Base-by-base conservation (phyloP, 2,888 invertebrate genomes). In the Epinotia brunnichana region DNA sequence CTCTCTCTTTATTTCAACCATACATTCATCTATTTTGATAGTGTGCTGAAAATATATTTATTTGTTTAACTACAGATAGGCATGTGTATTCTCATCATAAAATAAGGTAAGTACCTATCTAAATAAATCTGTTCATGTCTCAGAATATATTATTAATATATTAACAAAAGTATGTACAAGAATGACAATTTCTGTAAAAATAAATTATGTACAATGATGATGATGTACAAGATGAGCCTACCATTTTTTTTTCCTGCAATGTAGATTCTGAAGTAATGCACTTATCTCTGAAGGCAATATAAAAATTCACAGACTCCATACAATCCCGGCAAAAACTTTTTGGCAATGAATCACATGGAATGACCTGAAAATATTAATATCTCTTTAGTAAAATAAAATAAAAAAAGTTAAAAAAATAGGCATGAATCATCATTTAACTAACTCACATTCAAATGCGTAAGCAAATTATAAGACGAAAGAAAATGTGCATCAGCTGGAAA, bases 181-280 rank as follows among this genome's bases (percentile, higher is more conserved):
- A n/a, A n/a, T n/a, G n/a, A n/a, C n/a, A n/a, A n/a, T n/a, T n/a
- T n/a, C n/a, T n/a, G n/a, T n/a, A n/a, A n/a, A n/a, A n/a, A n/a
- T n/a, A n/a, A n/a, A n/a, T n/a, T n/a, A n/a, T n/a, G n/a, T n/a
- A n/a, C n/a, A n/a, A n/a, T n/a, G n/a, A n/a, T n/a, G n/a, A 24
- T 5, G 3, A 24, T 24, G 24, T 24, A 24, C 2, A 24, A 24
- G 5, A n/a, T 2, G 5, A 24, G 19, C 57, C 17, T 39, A 51
- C 59, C 41, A 7, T 9, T 19, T 10, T n/a, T 15, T 41, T 60
- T n/a, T 29, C 66, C 11, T 17, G 51, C 24, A 71, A 44, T 44
- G 64, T 59, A 44, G 59, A 11, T 64, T 71, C 71, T 9, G 64
- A 66, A 21, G 66, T 60, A 66, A 71, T 66, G 17, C 71, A 71